A percentile compares a stretch with the other conserved stretches of the same genome.
These are phyloP conservation scores for Leptothorax acervorum DNA, from an alignment of 2,888 invertebrate species.

Conservation along the genomic window DNA sequence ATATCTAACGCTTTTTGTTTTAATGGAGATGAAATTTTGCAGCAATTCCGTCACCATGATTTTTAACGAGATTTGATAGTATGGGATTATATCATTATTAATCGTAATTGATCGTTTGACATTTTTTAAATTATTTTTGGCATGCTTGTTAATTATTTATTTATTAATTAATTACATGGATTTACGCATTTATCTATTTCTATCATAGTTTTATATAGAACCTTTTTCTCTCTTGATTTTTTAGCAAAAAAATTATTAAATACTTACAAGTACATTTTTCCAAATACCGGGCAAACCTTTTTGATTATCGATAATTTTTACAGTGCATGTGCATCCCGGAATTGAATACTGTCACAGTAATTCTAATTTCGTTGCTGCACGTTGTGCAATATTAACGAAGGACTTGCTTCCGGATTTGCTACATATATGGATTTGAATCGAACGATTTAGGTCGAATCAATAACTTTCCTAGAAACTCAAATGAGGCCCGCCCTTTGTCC, in stretches of 20 bases:
- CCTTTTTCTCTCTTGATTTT: neutral
- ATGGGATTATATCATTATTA: neutral
- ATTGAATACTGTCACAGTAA: neutral
- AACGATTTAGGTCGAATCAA: conserved; percentile 41
- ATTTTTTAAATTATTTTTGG: neutral
- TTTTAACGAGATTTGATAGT: neutral
- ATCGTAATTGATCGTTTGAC: neutral
- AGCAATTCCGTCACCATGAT: neutral
- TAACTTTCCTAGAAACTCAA: conserved; percentile 60
- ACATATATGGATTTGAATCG: neutral
- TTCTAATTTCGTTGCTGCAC: neutral
- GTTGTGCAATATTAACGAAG: neutral
- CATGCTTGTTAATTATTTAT: neutral
- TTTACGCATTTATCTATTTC: neutral
- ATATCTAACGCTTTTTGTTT: neutral
- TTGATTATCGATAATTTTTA: neutral
- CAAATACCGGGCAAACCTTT: neutral
- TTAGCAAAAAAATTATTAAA: neutral
- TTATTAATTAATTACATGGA: neutral
- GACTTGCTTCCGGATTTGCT: neutral
- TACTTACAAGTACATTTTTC: neutral
- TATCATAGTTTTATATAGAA: neutral
- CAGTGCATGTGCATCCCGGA: neutral
- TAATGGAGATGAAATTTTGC: neutral
- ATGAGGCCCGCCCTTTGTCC: neutral